Conservation (phyloP, 2,888 invertebrate genomes). For the Pterostichus niger region DNA sequence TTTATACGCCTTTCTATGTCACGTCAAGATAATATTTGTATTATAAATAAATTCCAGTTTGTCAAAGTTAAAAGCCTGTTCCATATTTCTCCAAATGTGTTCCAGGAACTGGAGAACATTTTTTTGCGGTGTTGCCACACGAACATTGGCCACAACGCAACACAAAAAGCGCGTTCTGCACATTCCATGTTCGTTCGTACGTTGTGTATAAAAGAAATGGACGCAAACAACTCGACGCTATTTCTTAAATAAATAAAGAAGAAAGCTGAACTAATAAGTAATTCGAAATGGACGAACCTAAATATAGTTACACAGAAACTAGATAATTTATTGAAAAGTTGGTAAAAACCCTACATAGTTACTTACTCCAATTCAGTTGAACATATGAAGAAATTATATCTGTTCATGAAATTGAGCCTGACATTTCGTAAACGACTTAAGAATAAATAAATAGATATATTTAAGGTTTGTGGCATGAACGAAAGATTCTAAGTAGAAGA, state of each 20-base stretch:
- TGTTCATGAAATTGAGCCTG: no score
- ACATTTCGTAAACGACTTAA: no score
- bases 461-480: no score
- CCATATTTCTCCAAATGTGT: not conserved
- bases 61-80: constrained; percentile 17
- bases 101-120: constrained; percentile 10
- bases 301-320: not conserved
- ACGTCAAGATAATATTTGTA: not conserved
- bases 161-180: not conserved
- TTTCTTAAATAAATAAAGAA: constrained; percentile 46
- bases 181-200: not conserved
- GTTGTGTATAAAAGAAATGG: constrained; percentile 26
- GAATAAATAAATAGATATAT: no score
- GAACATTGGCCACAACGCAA: not conserved
- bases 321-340: no score
- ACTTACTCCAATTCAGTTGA: no score
- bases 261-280: constrained; percentile 36
- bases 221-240: constrained; percentile 27
- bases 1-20: no score
- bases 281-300: not conserved
- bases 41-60: constrained; percentile 11
- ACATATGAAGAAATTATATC: no score
- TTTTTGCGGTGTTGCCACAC: constrained; percentile 5
- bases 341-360: no score
- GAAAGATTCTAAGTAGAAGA: no score